Conservation (phyloP, 1,140 invertebrate genomes). For the Manduca sexta region DNA sequence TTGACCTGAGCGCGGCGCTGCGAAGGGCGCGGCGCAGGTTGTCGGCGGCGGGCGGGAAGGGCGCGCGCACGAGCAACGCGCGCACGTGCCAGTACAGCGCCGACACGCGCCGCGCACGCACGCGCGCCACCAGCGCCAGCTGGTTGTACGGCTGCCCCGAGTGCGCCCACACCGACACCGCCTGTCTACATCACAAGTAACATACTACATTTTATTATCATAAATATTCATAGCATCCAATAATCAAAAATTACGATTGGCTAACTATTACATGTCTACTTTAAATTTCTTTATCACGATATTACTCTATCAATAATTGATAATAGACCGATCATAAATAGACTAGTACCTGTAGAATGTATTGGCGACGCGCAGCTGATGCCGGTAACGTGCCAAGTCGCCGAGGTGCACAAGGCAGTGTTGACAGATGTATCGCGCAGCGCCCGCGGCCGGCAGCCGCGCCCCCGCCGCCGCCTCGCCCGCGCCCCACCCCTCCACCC, state of each 20-base stretch:
- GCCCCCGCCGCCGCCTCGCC: constrained; percentile 18
- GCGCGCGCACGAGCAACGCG: constrained; percentile 85
- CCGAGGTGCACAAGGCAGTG: constrained; percentile 91
- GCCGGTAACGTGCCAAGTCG: constrained; percentile 88
- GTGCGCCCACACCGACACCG: constrained; percentile 83
- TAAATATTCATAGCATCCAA: background rate
- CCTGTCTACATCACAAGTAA: constrained; percentile 74
- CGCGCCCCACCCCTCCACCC: constrained; percentile 48
- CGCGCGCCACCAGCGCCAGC: constrained; percentile 85
- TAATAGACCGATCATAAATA: no score
- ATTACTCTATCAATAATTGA: no score
- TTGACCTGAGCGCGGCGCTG: constrained; percentile 40
- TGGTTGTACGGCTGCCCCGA: constrained; percentile 94
- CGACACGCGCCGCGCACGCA: constrained; percentile 85
- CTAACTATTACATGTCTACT: no score
- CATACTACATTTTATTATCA: background rate
- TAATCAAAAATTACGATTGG: no score
- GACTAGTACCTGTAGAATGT: constrained; percentile 85
- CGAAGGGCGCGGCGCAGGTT: constrained; percentile 82
- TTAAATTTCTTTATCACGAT: no score
- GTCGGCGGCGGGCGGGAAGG: constrained; percentile 87
- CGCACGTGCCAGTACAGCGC: constrained; percentile 90
- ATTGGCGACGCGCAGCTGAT: constrained; percentile 86
- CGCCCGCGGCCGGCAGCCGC: constrained; percentile 77
- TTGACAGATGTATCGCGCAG: constrained; percentile 88